Evolutionary conservation across 2,113 vertebrate genomes (phyloP).

Genomic region (Tretioscincus oriximinensis): DNA sequence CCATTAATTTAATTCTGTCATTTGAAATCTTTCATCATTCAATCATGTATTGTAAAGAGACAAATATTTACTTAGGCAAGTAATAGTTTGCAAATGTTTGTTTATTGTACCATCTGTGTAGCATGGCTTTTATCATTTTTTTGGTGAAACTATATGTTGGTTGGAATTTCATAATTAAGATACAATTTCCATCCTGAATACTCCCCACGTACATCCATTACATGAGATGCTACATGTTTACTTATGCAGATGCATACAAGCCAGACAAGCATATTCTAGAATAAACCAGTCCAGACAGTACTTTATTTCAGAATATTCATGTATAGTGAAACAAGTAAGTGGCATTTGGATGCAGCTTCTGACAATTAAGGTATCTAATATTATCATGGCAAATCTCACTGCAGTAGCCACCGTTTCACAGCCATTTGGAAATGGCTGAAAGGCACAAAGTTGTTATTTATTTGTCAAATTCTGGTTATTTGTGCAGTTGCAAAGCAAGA

Average conservation of each 20-base stretch:
- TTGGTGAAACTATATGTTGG: background rate
- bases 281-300: no score
- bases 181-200: background rate
- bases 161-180: slow-evolving; percentile 8
- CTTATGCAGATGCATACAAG: slow-evolving; percentile 35
- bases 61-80: slow-evolving; percentile 43
- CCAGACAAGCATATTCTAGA: slow-evolving; percentile 27
- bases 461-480: background rate
- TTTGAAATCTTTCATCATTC: slow-evolving; percentile 42
- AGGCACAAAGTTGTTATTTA: background rate
- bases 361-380: background rate
- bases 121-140: background rate
- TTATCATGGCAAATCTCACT: background rate
- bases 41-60: slow-evolving; percentile 22
- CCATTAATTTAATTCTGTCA: background rate
- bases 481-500: background rate
- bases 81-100: background rate
- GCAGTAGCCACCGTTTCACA: background rate
- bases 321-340: no score
- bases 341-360: no score
- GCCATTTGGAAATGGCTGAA: background rate
- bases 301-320: no score
- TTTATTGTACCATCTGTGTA: background rate
- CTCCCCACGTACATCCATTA: background rate
- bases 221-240: slow-evolving; percentile 16